These are phyloP conservation scores for Drosophila kurseongensis DNA, from an alignment of 1,140 invertebrate genomes.

Conservation along the genomic window DNA sequence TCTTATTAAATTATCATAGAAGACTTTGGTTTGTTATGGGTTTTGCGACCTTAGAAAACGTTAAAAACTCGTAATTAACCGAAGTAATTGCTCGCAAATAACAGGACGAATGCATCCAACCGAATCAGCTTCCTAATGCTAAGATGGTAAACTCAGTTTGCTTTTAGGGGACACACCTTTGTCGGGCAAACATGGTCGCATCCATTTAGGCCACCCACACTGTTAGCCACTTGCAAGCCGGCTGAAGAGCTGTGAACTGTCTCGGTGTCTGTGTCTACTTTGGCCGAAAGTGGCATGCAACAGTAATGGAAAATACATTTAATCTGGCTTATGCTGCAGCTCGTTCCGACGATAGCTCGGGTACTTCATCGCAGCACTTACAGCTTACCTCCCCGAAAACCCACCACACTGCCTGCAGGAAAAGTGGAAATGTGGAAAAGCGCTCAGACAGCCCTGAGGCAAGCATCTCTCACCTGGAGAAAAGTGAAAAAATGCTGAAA, in stretches of 20 bases:
- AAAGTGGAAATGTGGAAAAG: slow-evolving; percentile 7
- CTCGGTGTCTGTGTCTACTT: slow-evolving; percentile 30
- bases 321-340: slow-evolving; percentile 44
- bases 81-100: slow-evolving; percentile 12
- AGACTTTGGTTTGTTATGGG: not conserved
- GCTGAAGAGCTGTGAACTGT: slow-evolving; percentile 22
- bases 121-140: slow-evolving; percentile 4
- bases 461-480: slow-evolving; percentile 14
- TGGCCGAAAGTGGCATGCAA: slow-evolving; percentile 47
- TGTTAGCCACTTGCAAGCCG: slow-evolving; percentile 8
- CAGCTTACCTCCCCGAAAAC: not conserved
- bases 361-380: slow-evolving; percentile 38
- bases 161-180: slow-evolving; percentile 12
- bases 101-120: not conserved
- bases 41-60: not conserved
- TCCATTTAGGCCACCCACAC: slow-evolving; percentile 24
- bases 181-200: not conserved
- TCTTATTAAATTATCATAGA: no score
- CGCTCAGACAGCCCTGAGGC: slow-evolving; percentile 1
- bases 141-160: slow-evolving; percentile 16
- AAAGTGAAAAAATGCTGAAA: slow-evolving; percentile 17
- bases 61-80: not conserved
- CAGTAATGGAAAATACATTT: slow-evolving; percentile 55
- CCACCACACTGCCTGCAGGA: not conserved
- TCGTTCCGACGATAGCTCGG: slow-evolving; percentile 18